Base-by-base conservation (phyloP, 2,888 invertebrate genomes). In the Drosophila colorata region DNA sequence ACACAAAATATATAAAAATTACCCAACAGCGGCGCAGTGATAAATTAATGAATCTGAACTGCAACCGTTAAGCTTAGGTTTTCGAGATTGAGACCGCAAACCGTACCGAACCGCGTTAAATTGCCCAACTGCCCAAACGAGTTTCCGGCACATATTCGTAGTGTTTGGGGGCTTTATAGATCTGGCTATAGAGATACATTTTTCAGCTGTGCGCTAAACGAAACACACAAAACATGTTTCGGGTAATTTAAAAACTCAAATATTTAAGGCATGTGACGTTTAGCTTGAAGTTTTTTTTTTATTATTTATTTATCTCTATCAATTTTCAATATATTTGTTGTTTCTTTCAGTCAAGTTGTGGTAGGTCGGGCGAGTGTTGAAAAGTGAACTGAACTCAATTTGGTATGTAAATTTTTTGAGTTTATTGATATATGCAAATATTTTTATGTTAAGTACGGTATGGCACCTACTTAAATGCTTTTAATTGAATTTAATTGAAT, bases 11-110 rank as follows among this genome's bases (percentile, higher is more conserved):
- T 78, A 88, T 64, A 69, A 73, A 77, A 76, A 88, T 83, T 83
- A 74, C 80, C 69, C 78, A 74, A 86, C 67, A 66, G 60, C 43
- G 38, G 58, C 25, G 52, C 67, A 69, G 88, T 74, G 77, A 83
- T 88, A 88, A 83, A 83, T 88, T 86, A 87, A 87, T 88, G 88
- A 82, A 86, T 82, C 66, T 77, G 69, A 88, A 77, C 60, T 74
- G 77, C 74, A 71, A 66, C 59, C 56, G 74, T 71, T 74, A 59
- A 73, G 66, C 66, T 70, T 63, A 18, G 55, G 49, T 58, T 68
- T 51, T 65, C 33, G 14, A 38, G 55, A 72, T 77, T 74, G 72
- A 59, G 67, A 74, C 66, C 57, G 66, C 73, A 72, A 70, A 28
- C 37, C 33, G 52, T 52, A 48, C 47, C 31, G 55, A 67, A 35